Evolutionary conservation across 2,113 vertebrate species (phyloP).

Genomic region (Salminus brasiliensis): DNA sequence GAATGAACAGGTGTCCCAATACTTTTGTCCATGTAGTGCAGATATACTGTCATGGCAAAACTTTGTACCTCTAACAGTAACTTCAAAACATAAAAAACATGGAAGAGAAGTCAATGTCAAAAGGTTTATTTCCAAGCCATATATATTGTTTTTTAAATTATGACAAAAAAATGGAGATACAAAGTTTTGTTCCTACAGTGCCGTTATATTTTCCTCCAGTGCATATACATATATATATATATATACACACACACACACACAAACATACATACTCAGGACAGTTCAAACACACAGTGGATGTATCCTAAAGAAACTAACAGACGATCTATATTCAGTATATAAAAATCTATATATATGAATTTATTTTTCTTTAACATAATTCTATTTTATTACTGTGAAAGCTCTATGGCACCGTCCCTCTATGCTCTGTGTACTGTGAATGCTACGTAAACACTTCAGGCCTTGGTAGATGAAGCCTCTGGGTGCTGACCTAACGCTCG

Average conservation of each 20-base stretch:
- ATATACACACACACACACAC: neutral
- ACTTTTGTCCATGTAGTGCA: no score
- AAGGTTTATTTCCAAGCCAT: no score
- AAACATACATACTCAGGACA: slow-evolving; percentile 64
- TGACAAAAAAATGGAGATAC: no score
- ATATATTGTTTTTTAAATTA: no score
- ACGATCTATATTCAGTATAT: slow-evolving; percentile 61
- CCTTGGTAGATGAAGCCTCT: slow-evolving; percentile 2
- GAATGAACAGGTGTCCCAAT: no score
- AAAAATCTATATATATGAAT: slow-evolving; percentile 68
- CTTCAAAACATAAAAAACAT: no score
- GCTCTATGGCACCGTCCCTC: slow-evolving; percentile 51
- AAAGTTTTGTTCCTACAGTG: no score
- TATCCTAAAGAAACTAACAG: slow-evolving; percentile 40
- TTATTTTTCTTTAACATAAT: slow-evolving; percentile 69
- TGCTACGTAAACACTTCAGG: slow-evolving; percentile 4
- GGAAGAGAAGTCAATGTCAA: no score
- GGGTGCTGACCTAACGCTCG: neutral
- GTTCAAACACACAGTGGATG: slow-evolving; percentile 52
- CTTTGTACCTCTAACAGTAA: no score
- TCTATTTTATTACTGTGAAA: slow-evolving; percentile 73
- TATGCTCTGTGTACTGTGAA: slow-evolving; percentile 29
- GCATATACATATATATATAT: neutral
- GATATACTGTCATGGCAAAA: no score
- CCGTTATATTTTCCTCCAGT: no score